Percentiles rank a stretch among this genome's conserved stretches.
These are phyloP conservation scores for Hydrochoerus hydrochaeris DNA, from an alignment of 2,113 vertebrate species.

Conservation along the genomic window DNA sequence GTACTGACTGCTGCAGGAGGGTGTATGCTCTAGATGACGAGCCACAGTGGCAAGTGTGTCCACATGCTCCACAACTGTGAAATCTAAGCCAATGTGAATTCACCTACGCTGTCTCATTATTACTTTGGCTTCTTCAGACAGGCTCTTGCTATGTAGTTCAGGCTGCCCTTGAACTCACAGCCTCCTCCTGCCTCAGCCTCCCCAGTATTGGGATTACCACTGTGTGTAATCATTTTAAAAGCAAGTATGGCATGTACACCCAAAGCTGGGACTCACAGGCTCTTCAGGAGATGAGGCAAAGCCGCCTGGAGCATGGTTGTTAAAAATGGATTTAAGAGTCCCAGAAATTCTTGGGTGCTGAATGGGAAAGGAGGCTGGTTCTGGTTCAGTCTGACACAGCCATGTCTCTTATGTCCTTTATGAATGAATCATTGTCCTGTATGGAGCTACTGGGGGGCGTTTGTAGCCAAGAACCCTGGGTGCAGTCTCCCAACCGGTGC, in stretches of 20 bases:
- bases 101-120: constrained; percentile 7
- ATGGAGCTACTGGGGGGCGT: not conserved
- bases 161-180: not conserved
- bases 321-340: not conserved
- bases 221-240: constrained; percentile 13
- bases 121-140: not conserved
- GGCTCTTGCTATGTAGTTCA: not conserved
- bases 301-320: not conserved
- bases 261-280: not conserved
- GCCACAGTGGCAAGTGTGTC: not conserved
- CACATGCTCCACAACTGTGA: not conserved
- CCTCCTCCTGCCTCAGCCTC: not conserved
- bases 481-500: not conserved
- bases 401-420: not conserved
- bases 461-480: not conserved
- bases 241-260: not conserved
- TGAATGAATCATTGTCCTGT: not conserved
- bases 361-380: not conserved
- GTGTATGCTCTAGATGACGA: not conserved
- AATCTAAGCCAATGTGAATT: not conserved
- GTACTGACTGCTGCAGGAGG: not conserved
- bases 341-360: not conserved
- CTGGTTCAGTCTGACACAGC: not conserved
- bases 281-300: not conserved
- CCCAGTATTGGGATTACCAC: not conserved